Conservation (phyloP, 2,113 vertebrate species). For the Abramis brama region DNA sequence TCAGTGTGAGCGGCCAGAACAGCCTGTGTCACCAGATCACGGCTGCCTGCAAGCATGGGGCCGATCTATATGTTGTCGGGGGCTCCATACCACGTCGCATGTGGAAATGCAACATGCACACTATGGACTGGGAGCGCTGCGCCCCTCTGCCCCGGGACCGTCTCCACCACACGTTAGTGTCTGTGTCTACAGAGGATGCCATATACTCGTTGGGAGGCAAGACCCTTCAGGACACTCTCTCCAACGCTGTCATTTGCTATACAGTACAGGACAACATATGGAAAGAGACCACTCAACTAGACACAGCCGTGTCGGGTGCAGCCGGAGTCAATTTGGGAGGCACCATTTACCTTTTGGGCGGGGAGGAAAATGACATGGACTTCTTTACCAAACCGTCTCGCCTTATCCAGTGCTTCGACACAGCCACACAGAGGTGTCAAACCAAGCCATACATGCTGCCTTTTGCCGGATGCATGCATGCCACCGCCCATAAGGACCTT, state of each 20-base stretch:
- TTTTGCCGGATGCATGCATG: slow-evolving; percentile 94
- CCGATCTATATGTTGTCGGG: slow-evolving; percentile 94
- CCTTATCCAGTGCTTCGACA: slow-evolving; percentile 97
- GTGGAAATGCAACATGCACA: slow-evolving; percentile 99
- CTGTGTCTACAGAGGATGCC: slow-evolving; percentile 86
- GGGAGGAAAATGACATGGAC: slow-evolving; percentile 97
- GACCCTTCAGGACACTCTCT: slow-evolving; percentile 94
- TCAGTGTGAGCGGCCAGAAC: slow-evolving; percentile 96
- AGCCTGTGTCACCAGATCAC: slow-evolving; percentile 98
- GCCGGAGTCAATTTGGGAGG: slow-evolving; percentile 94
- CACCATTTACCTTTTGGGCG: slow-evolving; percentile 93
- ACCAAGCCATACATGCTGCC: slow-evolving; percentile 94
- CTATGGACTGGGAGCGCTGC: slow-evolving; percentile 98
- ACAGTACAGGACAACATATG: slow-evolving; percentile 94
- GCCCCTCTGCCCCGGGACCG: slow-evolving; percentile 94
- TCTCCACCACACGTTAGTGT: slow-evolving; percentile 95
- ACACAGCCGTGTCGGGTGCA: slow-evolving; percentile 92
- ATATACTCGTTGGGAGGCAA: slow-evolving; percentile 97
- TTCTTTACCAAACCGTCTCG: slow-evolving; percentile 98
- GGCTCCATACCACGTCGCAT: slow-evolving; percentile 97
- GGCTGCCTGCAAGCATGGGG: slow-evolving; percentile 93
- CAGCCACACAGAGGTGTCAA: slow-evolving; percentile 87
- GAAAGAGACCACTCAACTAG: slow-evolving; percentile 93
- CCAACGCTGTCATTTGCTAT: slow-evolving; percentile 95
- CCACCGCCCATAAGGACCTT: slow-evolving; percentile 94